Evolutionary conservation across 1,140 invertebrate genomes (phyloP), one percentile per base, ranked within the genome.

Genomic region (Pollicipes pollicipes): DNA sequence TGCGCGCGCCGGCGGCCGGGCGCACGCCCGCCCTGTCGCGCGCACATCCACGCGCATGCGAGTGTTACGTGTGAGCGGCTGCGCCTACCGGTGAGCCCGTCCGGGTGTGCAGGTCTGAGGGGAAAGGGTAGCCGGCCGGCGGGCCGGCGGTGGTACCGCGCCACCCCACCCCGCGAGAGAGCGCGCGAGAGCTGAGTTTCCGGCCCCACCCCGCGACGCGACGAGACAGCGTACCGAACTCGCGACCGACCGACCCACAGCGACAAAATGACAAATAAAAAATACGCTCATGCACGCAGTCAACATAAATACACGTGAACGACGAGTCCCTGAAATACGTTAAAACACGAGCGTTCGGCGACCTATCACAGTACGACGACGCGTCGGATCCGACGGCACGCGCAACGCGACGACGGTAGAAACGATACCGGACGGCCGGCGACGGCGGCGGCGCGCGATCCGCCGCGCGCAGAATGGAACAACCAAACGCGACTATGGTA

Each of bases 231-330:
- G n/a, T n/a, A n/a, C n/a, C n/a, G n/a, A n/a, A n/a, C n/a, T n/a
- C n/a, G n/a, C n/a, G n/a, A n/a, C n/a, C n/a, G n/a, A n/a, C n/a
- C n/a, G n/a, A n/a, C n/a, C n/a, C n/a, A n/a, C n/a, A n/a, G n/a
- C 35, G 45, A 58, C 45, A 58, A 58, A 58, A 58, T 58, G 45
- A 58, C 45, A 58, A 58, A 58, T 58, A 58, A 58, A 58, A 58
- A 58, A 21, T 21, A 58, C 45, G 45, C 24, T 58, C 45, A 58
- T 58, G 45, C 45, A 58, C 45, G 45, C 45, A 58, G 24, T 58
- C 45, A 58, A 58, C 45, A 58, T 58, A 58, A 58, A 58, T 58
- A 58, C 45, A 58, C 21, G 21, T 58, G 45, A 58, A 21, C 45
- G 45, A 58, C 45, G 45, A 2, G 13, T 58, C 45, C 45, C 45